Evolutionary conservation across 2,888 invertebrate species (phyloP).

Genomic region (Plemyria rubiginata): DNA sequence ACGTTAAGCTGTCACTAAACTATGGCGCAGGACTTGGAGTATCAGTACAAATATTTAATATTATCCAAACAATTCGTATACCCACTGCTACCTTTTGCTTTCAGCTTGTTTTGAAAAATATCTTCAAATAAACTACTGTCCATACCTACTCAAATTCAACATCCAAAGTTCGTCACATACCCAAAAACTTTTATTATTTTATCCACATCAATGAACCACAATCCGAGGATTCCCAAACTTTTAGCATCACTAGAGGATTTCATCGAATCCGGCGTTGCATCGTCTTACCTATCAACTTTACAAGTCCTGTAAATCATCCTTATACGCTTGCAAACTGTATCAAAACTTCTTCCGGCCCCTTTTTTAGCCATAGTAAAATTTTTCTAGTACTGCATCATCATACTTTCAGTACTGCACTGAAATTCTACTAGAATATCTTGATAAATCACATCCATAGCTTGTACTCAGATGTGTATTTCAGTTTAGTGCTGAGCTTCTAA

Average conservation of each 20-base stretch:
- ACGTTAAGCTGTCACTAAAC: no score
- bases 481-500: no score
- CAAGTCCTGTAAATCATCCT: conserved; percentile 75
- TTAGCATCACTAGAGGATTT: conserved; percentile 41
- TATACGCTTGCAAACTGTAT: conserved; percentile 72
- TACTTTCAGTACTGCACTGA: neutral
- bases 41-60: no score
- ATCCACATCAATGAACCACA: conserved; percentile 14
- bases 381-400: conserved; percentile 3
- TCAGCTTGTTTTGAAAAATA: no score
- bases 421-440: neutral
- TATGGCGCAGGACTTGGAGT: no score
- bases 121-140: neutral
- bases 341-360: conserved; percentile 66
- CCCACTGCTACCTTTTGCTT: no score
- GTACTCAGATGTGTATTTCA: neutral
- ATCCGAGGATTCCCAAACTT: conserved; percentile 26
- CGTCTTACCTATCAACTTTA: conserved; percentile 60
- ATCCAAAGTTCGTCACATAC: conserved; percentile 8
- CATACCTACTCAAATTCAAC: conserved; percentile 8
- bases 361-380: conserved; percentile 9
- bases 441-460: neutral
- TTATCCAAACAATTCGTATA: no score
- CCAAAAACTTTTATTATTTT: conserved; percentile 21
- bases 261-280: conserved; percentile 56